Percentiles rank a stretch among this genome's conserved stretches.
These are phyloP conservation scores for Drosophila robusta DNA, from an alignment of 2,888 invertebrate species.

Conservation along the genomic window DNA sequence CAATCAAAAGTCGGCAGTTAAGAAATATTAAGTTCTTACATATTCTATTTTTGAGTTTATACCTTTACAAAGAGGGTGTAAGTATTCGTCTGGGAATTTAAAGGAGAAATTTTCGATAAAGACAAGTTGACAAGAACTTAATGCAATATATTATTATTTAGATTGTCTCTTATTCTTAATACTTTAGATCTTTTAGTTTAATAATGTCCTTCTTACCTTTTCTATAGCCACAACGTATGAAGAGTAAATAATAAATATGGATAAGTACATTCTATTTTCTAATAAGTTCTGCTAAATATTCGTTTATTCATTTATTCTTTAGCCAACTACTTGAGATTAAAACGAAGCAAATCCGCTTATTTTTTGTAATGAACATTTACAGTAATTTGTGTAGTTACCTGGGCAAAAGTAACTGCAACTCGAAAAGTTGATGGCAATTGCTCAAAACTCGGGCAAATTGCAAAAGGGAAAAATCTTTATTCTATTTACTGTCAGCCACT, in stretches of 20 bases:
- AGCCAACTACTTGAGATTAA: too few species aligned
- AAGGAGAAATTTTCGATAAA: neutral
- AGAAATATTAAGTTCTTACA: neutral
- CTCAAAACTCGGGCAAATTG: slow-evolving; percentile 18
- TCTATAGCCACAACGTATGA: neutral
- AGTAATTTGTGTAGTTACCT: neutral
- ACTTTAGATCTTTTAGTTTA: neutral
- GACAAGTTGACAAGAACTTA: too few species aligned
- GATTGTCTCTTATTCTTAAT: too few species aligned
- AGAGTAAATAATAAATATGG: neutral
- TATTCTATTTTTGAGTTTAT: neutral
- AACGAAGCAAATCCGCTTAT: neutral
- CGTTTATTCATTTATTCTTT: too few species aligned
- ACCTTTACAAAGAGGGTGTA: too few species aligned
- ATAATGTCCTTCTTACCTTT: neutral
- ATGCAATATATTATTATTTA: too few species aligned
- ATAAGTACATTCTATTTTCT: neutral
- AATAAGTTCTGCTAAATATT: too few species aligned
- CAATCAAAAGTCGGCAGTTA: too few species aligned
- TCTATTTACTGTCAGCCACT: slow-evolving; percentile 69
- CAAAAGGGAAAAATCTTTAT: slow-evolving; percentile 32
- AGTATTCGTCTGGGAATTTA: neutral
- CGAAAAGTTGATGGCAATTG: slow-evolving; percentile 18
- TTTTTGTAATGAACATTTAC: slow-evolving; percentile 9
- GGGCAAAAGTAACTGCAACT: slow-evolving; percentile 1